Conservation (phyloP, 2,113 vertebrate species). For the Tupaia chinensis region DNA sequence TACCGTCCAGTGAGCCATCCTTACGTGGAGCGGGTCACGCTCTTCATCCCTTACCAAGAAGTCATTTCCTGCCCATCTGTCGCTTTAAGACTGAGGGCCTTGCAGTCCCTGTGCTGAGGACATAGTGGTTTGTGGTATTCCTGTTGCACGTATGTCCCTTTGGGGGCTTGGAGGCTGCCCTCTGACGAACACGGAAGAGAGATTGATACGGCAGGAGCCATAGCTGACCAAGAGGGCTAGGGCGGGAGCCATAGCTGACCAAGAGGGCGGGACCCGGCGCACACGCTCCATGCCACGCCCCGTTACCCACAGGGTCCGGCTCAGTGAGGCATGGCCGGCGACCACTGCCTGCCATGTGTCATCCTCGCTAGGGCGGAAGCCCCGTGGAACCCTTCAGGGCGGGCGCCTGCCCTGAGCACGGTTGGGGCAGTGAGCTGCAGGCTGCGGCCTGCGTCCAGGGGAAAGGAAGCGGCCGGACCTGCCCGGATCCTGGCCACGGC, state of each 20-base stretch:
- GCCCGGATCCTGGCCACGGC: background rate
- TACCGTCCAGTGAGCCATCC: constrained; percentile 32
- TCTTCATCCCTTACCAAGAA: constrained; percentile 63
- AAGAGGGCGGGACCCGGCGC: background rate
- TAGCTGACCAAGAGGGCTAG: too few species aligned
- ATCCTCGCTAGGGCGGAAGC: background rate
- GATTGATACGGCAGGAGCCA: constrained; percentile 50
- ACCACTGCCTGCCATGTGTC: background rate
- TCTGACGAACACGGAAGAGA: constrained; percentile 64
- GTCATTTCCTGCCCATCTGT: constrained; percentile 62
- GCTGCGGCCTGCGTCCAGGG: background rate
- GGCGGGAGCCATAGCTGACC: background rate
- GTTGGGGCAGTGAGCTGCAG: background rate
- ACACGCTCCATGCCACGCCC: background rate
- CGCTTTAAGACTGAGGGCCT: constrained; percentile 67
- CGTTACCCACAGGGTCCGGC: background rate
- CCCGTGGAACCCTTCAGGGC: background rate
- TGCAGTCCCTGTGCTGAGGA: constrained; percentile 28
- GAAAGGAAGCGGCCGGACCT: background rate
- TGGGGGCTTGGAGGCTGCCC: constrained; percentile 36
- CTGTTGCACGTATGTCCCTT: constrained; percentile 67
- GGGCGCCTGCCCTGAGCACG: background rate
- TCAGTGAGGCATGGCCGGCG: background rate
- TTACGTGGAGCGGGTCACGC: background rate
- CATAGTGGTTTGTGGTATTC: constrained; percentile 60